Conservation (phyloP, 2,888 invertebrate genomes). For the Saturnia pavonia region DNA sequence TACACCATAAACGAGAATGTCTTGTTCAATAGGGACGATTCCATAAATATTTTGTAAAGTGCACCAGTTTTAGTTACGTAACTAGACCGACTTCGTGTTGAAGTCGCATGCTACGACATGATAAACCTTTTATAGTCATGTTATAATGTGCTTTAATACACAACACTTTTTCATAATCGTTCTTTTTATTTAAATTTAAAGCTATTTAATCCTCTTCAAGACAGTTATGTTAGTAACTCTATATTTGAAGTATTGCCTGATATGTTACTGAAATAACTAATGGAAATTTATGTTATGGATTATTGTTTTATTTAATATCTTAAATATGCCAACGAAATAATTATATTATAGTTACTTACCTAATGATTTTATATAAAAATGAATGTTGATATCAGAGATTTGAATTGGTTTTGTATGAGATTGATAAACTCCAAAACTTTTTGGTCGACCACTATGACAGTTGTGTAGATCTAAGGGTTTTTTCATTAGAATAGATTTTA, state of each 20-base stretch:
- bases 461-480: too few species aligned
- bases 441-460: too few species aligned
- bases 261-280: not conserved
- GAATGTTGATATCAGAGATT: too few species aligned
- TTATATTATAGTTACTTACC: too few species aligned
- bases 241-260: not conserved
- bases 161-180: not conserved
- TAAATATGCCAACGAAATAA: too few species aligned
- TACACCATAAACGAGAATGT: not conserved
- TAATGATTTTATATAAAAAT: too few species aligned
- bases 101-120: conserved; percentile 12
- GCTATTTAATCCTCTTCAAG: not conserved
- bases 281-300: not conserved
- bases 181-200: too few species aligned
- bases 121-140: conserved; percentile 9
- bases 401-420: too few species aligned
- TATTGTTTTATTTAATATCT: too few species aligned
- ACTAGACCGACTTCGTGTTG: not conserved
- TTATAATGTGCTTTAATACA: not conserved
- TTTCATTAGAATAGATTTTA: too few species aligned
- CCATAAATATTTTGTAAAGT: not conserved
- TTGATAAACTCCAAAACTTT: too few species aligned
- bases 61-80: conserved; percentile 2
- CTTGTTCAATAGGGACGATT: not conserved
- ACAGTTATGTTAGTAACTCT: not conserved